Evolutionary conservation across 2,113 vertebrate species (phyloP), one percentile per base, ranked within the genome.

Genomic region (Thunnus thynnus): DNA sequence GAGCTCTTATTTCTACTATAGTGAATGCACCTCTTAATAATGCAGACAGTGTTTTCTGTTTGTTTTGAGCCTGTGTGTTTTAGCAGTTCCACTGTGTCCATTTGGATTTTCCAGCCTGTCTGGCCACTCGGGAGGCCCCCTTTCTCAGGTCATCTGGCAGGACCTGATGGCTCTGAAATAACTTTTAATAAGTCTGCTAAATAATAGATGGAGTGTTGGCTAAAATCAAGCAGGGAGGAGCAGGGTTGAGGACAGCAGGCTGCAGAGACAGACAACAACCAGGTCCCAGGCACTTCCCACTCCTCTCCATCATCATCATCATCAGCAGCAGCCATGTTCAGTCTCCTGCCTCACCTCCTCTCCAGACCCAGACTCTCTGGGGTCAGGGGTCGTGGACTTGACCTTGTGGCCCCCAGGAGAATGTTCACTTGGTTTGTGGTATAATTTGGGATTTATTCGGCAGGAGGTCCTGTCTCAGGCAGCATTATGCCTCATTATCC

Each of bases 101-200:
- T 94, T 93, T 94, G 84, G 85, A 87, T 94, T 93, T 91, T 89
- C 80, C 85, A 93, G 88, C 86, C 88, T 90, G 90, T 89, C 87
- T 87, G 93, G 85, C 93, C 91, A 92, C 94, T 93, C 92, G 86
- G 86, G 93, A 95, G 87, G 82, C 73, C 85, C 80, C 84, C 70
- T 69, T 82, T 92, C 92, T 89, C 90, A 89, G 92, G 94, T 95
- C 94, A 95, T 95, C 91, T 95, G 92, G 80, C 92, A 90, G 84
- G 92, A 94, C 93, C 94, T 90, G 93, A 92, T 91, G 90, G 93
- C 91, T 94, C 92, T 94, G 86, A 95, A 94, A 95, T 94, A 95
- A 95, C 94, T 96, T 96, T 95, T 95, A 95, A 95, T 96, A 95
- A 96, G 92, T 92, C 92, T 75, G 80, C 86, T 96, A 91, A 96